A percentile compares a stretch with the other conserved stretches of the same genome.
These are phyloP conservation scores for Antidorcas marsupialis DNA, from an alignment of 2,113 vertebrate species.

Conservation along the genomic window DNA sequence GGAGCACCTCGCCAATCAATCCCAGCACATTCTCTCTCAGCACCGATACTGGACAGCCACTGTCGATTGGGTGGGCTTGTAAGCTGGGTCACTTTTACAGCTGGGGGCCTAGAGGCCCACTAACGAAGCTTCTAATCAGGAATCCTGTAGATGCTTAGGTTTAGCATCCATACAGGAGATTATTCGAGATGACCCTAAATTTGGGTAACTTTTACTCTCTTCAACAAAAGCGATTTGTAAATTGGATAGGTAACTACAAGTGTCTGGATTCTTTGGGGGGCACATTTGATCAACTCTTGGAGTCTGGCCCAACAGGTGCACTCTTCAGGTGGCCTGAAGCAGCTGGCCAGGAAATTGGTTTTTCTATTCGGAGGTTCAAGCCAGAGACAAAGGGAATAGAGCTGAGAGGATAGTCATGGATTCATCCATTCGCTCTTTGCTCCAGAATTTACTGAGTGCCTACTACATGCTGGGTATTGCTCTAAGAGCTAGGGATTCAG, in stretches of 20 bases:
- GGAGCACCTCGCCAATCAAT: background rate
- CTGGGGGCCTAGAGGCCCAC: background rate
- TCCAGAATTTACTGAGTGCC: background rate
- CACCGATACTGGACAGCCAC: background rate
- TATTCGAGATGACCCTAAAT: background rate
- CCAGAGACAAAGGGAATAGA: background rate
- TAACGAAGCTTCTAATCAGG: background rate
- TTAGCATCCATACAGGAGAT: background rate
- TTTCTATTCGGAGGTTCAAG: background rate
- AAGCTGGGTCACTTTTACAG: background rate
- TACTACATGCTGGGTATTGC: background rate
- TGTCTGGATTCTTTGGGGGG: background rate
- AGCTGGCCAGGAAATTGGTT: background rate
- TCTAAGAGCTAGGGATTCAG: background rate
- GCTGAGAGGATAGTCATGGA: background rate
- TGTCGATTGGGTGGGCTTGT: background rate
- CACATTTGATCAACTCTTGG: background rate
- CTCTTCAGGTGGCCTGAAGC: background rate
- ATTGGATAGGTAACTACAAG: background rate
- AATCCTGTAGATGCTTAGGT: background rate
- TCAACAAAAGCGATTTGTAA: background rate
- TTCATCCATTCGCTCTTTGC: background rate
- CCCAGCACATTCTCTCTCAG: background rate
- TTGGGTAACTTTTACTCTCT: background rate
- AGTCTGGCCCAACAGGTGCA: background rate